phyloP scores from a whole-genome alignment of 2,113 vertebrate genomes.

The Anseranas semipalmata region DNA sequence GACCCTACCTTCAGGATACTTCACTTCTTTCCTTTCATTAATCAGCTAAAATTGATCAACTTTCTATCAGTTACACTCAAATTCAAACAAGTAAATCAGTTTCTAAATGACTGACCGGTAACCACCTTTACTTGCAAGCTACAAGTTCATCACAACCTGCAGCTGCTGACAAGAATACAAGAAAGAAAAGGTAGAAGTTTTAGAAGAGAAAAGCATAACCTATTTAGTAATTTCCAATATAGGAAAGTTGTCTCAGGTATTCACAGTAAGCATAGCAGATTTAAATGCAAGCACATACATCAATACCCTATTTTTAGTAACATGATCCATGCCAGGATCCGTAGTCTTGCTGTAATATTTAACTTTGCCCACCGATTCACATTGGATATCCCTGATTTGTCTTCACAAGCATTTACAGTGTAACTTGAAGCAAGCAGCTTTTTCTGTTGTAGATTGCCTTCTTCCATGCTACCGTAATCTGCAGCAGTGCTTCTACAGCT shows the following conservation, averaged over 20 bases:
- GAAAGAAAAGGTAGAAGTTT: not conserved
- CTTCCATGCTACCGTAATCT: not conserved
- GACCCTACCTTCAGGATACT: not conserved
- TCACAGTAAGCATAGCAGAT: not conserved
- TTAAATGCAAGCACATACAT: not conserved
- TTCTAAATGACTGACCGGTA: not conserved
- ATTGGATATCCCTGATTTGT: not conserved
- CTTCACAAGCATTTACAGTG: not conserved
- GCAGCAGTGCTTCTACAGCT: not conserved
- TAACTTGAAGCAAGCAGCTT: not conserved
- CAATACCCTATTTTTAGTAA: not conserved
- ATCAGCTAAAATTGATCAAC: not conserved
- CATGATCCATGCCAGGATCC: not conserved
- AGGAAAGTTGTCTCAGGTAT: not conserved
- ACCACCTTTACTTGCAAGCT: not conserved
- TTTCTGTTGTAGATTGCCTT: not conserved
- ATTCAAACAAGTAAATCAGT: not conserved
- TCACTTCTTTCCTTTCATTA: not conserved
- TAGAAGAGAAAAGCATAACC: not conserved
- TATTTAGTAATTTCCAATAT: not conserved
- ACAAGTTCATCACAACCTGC: not conserved
- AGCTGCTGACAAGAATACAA: not conserved
- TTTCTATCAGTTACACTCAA: not conserved
- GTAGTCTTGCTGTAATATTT: not conserved
- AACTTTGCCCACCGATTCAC: not conserved